Evolutionary conservation across 1,140 invertebrate species (phyloP), one percentile per base, ranked within the genome.

Genomic region (Andricus grossulariae): DNA sequence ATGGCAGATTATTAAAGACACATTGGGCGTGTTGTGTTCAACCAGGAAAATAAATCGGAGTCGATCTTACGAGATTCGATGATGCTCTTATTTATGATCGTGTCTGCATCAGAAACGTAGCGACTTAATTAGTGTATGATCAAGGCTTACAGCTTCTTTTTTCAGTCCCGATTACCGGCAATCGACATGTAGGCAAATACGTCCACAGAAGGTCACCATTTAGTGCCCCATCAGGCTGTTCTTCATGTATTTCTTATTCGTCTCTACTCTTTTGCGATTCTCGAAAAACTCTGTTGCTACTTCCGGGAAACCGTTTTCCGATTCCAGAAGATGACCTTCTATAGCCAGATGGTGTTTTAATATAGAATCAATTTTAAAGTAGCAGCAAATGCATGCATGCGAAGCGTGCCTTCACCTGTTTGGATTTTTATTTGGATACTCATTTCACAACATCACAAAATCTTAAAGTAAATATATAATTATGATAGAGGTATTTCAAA

Each of bases 171-270:
- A 80, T 77, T 72, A 81, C 79, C 60, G 75, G 73, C 16, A 49
- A 81, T 76, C 60, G 75, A 71, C 18, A 49, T 52, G 76, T 81
- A 83, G 77, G 81, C 77, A 86, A 84, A 84, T 84, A 78, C 21
- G 76, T 82, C 57, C 49, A 50, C 15, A 52, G 83, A 86, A 86
- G 83, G 83, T 74, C 77, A 71, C 19, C 50, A 49, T 77, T 79
- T 82, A 82, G 83, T 81, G 55, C 57, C 25, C 25, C 25, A 32
- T 2, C 25, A 32, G 4, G 25, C 5, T 32, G 5, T 2, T 32
- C 25, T 32, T 5, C 25, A 32, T 32, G 3, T 32, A 32, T 32
- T 32, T 32, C 4, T 32, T 5, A 32, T 32, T 32, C 25, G 25
- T 32, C 25, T 32, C 25, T 32, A 32, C 25, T 3, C 25, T 32